Percentiles rank a stretch among this genome's conserved stretches.
These are phyloP conservation scores for Darevskia nairensis DNA, from an alignment of 2,797 vertebrate species.

Conservation along the genomic window DNA sequence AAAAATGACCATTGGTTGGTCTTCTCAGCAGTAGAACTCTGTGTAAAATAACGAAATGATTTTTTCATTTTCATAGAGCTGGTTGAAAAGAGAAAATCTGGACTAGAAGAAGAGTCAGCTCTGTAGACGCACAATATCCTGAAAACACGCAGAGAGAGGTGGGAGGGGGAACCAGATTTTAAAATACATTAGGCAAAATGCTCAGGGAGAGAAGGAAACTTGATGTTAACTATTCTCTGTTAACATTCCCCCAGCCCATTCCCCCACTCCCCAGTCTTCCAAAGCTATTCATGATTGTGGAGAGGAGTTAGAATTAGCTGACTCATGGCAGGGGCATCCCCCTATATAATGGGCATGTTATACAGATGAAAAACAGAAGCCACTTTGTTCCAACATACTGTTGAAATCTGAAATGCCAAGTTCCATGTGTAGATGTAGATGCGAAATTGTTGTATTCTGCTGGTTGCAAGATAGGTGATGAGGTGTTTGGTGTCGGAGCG, in stretches of 20 bases:
- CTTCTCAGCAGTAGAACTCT: background rate
- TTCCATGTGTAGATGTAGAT: background rate
- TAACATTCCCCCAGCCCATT: background rate
- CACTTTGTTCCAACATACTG: background rate
- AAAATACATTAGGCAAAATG: background rate
- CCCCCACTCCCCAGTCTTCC: no score
- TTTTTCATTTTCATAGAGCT: background rate
- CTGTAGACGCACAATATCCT: background rate
- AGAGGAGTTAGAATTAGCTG: slow-evolving; percentile 11
- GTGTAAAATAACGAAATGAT: background rate
- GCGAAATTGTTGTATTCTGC: background rate
- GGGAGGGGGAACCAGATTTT: background rate
- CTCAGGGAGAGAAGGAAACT: background rate
- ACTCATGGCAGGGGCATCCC: background rate
- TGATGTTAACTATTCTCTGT: background rate
- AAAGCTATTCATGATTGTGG: background rate
- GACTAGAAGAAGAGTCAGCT: background rate
- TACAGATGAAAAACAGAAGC: slow-evolving; percentile 21
- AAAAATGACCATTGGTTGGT: background rate
- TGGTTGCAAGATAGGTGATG: background rate
- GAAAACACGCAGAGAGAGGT: background rate
- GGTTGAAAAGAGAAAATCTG: background rate
- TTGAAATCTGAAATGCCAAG: no score
- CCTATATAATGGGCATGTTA: background rate
- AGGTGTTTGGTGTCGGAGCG: background rate